Base-by-base conservation (phyloP, 1,140 invertebrate species). In the Drosophila tropicalis region DNA sequence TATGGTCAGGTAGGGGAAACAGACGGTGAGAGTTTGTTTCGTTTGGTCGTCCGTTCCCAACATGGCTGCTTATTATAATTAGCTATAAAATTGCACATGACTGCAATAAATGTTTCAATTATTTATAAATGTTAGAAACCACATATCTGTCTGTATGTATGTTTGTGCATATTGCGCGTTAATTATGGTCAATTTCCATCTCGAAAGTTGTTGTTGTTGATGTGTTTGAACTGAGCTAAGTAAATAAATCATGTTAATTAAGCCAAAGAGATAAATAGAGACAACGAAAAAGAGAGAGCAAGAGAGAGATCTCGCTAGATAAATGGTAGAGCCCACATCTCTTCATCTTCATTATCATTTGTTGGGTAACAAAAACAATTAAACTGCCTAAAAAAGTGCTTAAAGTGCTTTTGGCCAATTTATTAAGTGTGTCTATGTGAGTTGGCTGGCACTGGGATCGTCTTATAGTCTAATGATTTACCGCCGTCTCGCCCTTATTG, bases 21-120 rank as follows among this genome's bases (percentile, higher is more conserved):
- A 34, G 71, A 79, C 44, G 44, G 44, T 22, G 34, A 54, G 61
- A 61, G 44, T 55, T 58, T 39, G 36, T 39, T 39, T 41, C 63
- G 55, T 39, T 40, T 39, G 51, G 32, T 51, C 44, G 36, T 39
- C 61, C 36, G 36, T 39, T 12, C 19, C 44, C 29, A 60, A 76
- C 60, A 69, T 34, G 70, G 68, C 62, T 87, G 75, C 58, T 83
- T 74, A 87, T 89, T 87, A 87, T 87, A 87, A 87, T 87, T 87
- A 87, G 84, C 70, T 78, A 70, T 77, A 78, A 84, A 78, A 89
- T 89, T 87, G 84, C 80, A 84, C 73, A 78, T 80, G 84, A 89
- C 84, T 87, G 84, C 84, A 87, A 87, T 87, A 87, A 87, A 87
- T 84, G 84, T 80, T 89, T 89, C 80, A 84, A 89, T 84, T 89